These are phyloP conservation scores for Lutraria lutraria DNA, from an alignment of 2,888 invertebrate species.

Conservation along the genomic window DNA sequence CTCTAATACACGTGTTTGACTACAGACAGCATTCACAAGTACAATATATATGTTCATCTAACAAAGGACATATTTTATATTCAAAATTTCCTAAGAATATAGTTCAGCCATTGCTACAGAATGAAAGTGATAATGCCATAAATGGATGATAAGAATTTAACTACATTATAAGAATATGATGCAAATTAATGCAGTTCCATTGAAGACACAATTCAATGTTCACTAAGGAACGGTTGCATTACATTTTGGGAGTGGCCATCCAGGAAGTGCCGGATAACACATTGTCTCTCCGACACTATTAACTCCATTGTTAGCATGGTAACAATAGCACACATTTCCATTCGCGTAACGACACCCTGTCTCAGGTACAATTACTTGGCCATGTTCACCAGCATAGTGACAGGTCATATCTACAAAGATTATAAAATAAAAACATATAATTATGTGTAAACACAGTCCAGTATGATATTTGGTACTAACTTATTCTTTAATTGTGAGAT, in stretches of 20 bases:
- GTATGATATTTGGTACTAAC: no score
- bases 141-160: no score
- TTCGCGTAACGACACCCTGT: constrained; percentile 39
- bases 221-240: background rate
- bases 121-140: no score
- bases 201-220: no score
- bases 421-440: background rate
- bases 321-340: constrained; percentile 37
- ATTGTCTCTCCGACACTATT: background rate
- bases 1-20: no score
- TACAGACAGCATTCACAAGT: background rate
- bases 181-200: no score
- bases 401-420: constrained; percentile 22
- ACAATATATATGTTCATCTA: background rate
- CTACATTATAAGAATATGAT: no score
- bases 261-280: constrained; percentile 42
- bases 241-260: background rate
- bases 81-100: no score
- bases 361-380: constrained; percentile 36
- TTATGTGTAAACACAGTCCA: no score
- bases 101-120: no score
- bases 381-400: constrained; percentile 24
- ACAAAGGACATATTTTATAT: no score
- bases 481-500: no score
- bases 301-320: background rate